Percentiles rank a stretch among this genome's conserved stretches.
phyloP scores from a whole-genome alignment of 2,113 vertebrate genomes.

The Chunga burmeisteri region DNA sequence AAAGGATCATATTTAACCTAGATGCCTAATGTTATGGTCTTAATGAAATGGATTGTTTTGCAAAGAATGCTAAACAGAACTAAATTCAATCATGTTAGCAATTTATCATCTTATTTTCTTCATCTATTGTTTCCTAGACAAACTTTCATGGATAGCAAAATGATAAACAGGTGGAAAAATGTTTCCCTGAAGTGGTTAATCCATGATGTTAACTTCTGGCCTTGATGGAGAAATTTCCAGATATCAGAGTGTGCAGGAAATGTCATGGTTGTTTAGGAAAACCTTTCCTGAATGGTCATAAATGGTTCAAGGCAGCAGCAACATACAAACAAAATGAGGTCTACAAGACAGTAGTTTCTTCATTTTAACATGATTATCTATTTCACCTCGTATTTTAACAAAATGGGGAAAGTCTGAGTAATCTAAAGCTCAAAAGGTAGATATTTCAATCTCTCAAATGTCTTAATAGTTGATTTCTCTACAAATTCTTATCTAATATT shows the following conservation, averaged over 20 bases:
- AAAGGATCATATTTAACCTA: neutral
- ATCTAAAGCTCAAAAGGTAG: neutral
- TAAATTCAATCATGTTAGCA: constrained; percentile 5
- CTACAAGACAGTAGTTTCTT: neutral
- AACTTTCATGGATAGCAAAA: neutral
- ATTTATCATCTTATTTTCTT: neutral
- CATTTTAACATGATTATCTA: neutral
- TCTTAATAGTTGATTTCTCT: neutral
- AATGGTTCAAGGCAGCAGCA: neutral
- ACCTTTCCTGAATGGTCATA: neutral
- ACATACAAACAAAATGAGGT: neutral
- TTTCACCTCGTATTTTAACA: neutral
- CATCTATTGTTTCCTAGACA: constrained; percentile 2
- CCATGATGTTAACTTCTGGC: neutral
- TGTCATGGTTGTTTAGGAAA: neutral
- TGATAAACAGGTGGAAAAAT: neutral
- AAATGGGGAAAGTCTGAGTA: neutral
- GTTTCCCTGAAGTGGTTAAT: neutral
- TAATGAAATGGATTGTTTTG: neutral
- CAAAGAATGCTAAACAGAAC: constrained; percentile 7
- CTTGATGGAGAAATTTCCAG: neutral
- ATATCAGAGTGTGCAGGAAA: neutral
- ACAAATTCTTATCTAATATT: neutral
- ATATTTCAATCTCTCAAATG: neutral
- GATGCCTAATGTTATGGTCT: neutral